Conservation (phyloP, 2,888 invertebrate genomes). For the Panorpa germanica region DNA sequence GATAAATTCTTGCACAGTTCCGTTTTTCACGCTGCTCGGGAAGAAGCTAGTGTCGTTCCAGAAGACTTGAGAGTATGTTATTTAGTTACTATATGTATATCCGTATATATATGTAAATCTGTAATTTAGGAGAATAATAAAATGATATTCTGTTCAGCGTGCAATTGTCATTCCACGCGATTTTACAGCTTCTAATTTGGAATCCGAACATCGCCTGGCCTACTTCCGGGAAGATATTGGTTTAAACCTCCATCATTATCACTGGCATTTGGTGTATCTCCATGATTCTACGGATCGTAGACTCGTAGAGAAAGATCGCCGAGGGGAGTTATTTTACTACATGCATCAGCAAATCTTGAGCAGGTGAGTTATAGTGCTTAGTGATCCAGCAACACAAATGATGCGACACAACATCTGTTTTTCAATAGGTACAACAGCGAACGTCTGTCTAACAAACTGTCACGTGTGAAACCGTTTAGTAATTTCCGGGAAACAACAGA, state of each 20-base stretch:
- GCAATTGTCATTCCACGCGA: slow-evolving; percentile 19
- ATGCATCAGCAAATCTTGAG: slow-evolving; percentile 23
- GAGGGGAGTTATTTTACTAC: slow-evolving; percentile 23
- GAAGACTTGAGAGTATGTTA: slow-evolving; percentile 22
- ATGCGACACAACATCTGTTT: not conserved
- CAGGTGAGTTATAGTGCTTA: slow-evolving; percentile 15
- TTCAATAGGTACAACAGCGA: slow-evolving; percentile 8
- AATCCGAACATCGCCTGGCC: slow-evolving; percentile 20
- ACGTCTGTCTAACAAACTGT: slow-evolving; percentile 6
- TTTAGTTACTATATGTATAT: not conserved
- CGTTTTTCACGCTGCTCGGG: slow-evolving; percentile 46
- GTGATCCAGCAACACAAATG: no score
- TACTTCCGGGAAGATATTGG: slow-evolving; percentile 33
- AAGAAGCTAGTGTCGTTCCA: slow-evolving; percentile 42
- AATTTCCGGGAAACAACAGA: not conserved
- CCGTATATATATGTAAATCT: not conserved
- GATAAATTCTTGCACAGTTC: slow-evolving; percentile 64
- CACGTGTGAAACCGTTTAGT: slow-evolving; percentile 1
- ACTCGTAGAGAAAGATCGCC: slow-evolving; percentile 18
- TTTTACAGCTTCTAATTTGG: slow-evolving; percentile 19
- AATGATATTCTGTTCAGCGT: slow-evolving; percentile 11
- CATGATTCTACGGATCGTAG: slow-evolving; percentile 13
- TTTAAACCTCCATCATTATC: slow-evolving; percentile 33
- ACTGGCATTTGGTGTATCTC: slow-evolving; percentile 30
- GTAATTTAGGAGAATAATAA: not conserved